phyloP scores from a whole-genome alignment of 2,888 invertebrate species.

The Caradrina clavipalpis region DNA sequence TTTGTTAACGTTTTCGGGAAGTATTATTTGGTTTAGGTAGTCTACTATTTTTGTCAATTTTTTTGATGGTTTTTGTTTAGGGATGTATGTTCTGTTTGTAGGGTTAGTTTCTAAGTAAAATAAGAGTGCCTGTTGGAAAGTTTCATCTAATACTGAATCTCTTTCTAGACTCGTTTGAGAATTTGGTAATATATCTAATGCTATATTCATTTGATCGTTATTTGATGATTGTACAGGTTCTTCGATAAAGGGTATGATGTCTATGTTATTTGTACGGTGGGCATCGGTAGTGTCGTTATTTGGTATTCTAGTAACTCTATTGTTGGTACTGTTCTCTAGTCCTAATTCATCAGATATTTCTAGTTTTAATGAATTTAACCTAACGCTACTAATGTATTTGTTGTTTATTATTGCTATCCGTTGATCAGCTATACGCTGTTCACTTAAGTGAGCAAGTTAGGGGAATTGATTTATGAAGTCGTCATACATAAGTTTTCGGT shows the following conservation, averaged over 20 bases:
- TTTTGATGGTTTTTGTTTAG: conserved; percentile 5
- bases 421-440: conserved; percentile 24
- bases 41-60: conserved; percentile 2
- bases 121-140: too few relatives aligned
- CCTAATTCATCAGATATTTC: conserved; percentile 3
- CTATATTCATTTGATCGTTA: too few relatives aligned
- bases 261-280: not conserved
- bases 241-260: too few relatives aligned
- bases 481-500: too few relatives aligned
- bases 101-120: not conserved
- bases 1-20: not conserved
- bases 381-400: conserved; percentile 19
- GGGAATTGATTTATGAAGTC: not conserved
- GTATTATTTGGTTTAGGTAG: not conserved
- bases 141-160: not conserved
- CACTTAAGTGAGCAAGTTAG: conserved; percentile 17
- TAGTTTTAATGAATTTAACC: conserved; percentile 11
- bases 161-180: not conserved
- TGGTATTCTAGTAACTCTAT: not conserved
- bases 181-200: too few relatives aligned
- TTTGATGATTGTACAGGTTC: too few relatives aligned
- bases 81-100: not conserved
- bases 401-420: conserved; percentile 22
- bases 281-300: not conserved
- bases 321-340: not conserved